Base-by-base conservation (phyloP, 2,888 invertebrate genomes). In the Mesorhabditis sp. region DNA sequence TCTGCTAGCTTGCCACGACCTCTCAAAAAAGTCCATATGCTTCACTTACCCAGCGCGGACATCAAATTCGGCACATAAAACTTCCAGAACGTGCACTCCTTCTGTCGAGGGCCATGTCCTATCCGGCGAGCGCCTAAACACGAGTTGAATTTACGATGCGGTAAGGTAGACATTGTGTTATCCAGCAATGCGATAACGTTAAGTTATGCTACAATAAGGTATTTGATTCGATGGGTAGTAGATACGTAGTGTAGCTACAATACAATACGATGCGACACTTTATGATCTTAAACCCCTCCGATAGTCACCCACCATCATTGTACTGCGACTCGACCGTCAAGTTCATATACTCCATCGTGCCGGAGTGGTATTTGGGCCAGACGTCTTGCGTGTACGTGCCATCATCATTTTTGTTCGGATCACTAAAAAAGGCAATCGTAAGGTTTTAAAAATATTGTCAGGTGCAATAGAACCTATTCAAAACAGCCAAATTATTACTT, bases 81-180 rank as follows among this genome's bases (percentile, higher is more conserved):
- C 86, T 94, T 94, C 96, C 96, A 96, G 88, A 96, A 96, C 69
- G 94, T 93, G 88, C 96, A 96, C 66, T 93, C 91, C 66, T 86
- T 83, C 66, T 86, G 76, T 61, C 88, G 92, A 90, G 81, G 94
- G 91, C 85, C 95, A 88, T 10, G 93, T 92, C 71, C 94, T 92
- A 87, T 89, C 58, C 84, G 74, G 28, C 67, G 67, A n/a, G 80
- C 74, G 5, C 80, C 79, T 15, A 43, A 66, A 4, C 69, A 41
- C 62, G 78, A 80, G 65, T 74, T 74, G 5, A 76, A 74, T 66
- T 82, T 77, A 3, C n/a, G n/a, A n/a, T n/a, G n/a, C n/a, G n/a
- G n/a, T n/a, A n/a, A n/a, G 28, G 28, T 28, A 2, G 28, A 28
- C 28, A 28, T 28, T 2, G 28, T 28, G 28, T 28, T 28, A 28